Evolutionary conservation across 2,888 invertebrate genomes (phyloP), one percentile per base, ranked within the genome.

Genomic region (Papilio gigon): DNA sequence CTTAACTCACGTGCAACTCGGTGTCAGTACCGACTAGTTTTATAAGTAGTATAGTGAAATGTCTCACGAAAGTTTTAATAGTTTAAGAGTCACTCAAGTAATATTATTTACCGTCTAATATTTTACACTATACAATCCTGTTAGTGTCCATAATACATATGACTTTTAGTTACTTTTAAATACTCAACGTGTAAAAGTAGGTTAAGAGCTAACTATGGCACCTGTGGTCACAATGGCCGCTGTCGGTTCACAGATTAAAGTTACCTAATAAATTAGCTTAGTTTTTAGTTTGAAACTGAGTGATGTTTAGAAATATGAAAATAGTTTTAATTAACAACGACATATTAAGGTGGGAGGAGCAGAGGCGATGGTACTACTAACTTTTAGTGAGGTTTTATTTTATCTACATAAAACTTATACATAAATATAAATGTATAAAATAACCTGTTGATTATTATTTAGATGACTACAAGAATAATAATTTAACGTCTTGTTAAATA

Each of bases 91-190:
- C n/a, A n/a, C n/a, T n/a, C n/a, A n/a, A n/a, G n/a, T n/a, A n/a
- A n/a, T n/a, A n/a, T 2, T 40, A n/a, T 40, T n/a, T n/a, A 5
- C 40, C 20, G 53, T 61, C 14, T 58, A 17, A 42, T 65, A 67
- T 25, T 44, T 62, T 25, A 58, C 33, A 56, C 56, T 56, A 62
- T 61, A 17, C 35, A 67, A 67, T 40, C 5, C 53, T 37, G 17
- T 5, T 33, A 11, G 2, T 56, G 42, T 11, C 17, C 40, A 61
- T 56, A 56, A 79, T 75, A 77, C 66, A 65, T 72, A 73, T 72
- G 76, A 79, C 76, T 78, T 75, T 72, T 74, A 77, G 76, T 76
- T 82, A 80, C 85, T 83, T 81, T 88, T 82, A 83, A 85, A 87
- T 83, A 79, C 75, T 77, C 78, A 77, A 74, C 77, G 73, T 71